A percentile compares a stretch with the other conserved stretches of the same genome.
Evolutionary conservation across 2,888 invertebrate genomes (phyloP).

Genomic region (Drosophila subquinaria): DNA sequence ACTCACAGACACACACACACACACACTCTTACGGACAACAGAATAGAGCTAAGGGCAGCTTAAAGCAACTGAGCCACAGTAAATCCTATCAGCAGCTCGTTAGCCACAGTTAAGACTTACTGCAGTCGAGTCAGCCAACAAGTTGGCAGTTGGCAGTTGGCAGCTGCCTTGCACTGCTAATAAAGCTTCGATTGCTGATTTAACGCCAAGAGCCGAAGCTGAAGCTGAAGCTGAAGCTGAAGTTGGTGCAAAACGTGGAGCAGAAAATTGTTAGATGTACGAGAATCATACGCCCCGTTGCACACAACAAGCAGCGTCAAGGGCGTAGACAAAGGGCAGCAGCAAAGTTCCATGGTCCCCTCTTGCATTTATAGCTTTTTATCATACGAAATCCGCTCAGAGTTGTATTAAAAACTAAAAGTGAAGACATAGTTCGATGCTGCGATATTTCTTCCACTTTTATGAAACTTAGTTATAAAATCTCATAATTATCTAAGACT

Average conservation of each 20-base stretch:
- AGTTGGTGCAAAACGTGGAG: conserved; percentile 37
- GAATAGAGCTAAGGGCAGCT: conserved; percentile 46
- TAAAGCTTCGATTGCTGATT: conserved; percentile 81
- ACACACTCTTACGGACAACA: conserved; percentile 3
- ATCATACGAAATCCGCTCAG: not conserved
- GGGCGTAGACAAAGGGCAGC: not conserved
- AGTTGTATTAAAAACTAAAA: not conserved
- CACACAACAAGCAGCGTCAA: conserved; percentile 49
- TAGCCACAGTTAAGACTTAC: conserved; percentile 65
- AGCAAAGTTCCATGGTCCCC: not conserved
- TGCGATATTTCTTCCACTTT: too few species aligned
- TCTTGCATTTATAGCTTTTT: not conserved
- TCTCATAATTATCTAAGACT: too few species aligned
- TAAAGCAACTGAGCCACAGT: conserved; percentile 68
- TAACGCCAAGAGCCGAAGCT: conserved; percentile 56
- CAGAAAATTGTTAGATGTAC: conserved; percentile 62
- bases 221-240: conserved; percentile 4
- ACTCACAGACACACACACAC: conserved; percentile 6
- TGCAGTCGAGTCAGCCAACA: conserved; percentile 46
- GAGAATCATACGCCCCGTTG: conserved; percentile 73
- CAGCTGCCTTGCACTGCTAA: conserved; percentile 73
- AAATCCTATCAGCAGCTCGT: conserved; percentile 78
- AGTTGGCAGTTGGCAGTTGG: conserved; percentile 57
- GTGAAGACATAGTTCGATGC: too few species aligned
- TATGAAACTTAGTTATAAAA: too few species aligned